Conservation (phyloP, 2,888 invertebrate species). For the Melinopterus prodromus region DNA sequence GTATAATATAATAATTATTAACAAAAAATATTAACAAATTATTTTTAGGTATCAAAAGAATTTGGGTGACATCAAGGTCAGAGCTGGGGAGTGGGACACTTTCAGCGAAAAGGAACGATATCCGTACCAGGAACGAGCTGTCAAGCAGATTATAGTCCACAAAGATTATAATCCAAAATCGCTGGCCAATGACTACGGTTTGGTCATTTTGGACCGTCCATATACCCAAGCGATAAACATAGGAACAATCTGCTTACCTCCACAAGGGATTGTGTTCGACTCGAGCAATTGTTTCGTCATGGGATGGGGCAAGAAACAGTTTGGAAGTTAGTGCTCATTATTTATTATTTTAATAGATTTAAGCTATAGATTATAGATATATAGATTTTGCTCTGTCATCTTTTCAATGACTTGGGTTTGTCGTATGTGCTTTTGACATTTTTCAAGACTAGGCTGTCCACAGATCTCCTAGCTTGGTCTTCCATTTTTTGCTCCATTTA, state of each 20-base stretch:
- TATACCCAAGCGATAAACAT: slow-evolving; percentile 74
- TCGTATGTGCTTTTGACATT: no score
- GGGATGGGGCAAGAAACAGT: slow-evolving; percentile 80
- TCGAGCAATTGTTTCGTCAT: slow-evolving; percentile 70
- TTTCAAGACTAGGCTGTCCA: no score
- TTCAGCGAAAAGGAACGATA: slow-evolving; percentile 74
- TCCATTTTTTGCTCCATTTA: no score
- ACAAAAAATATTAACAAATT: no score
- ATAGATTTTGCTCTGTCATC: no score
- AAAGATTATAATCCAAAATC: slow-evolving; percentile 71
- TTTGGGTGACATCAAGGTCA: slow-evolving; percentile 58
- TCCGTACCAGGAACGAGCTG: slow-evolving; percentile 75
- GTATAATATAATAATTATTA: no score
- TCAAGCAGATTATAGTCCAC: slow-evolving; percentile 67
- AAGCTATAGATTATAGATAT: no score
- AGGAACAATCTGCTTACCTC: slow-evolving; percentile 74
- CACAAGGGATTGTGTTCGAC: slow-evolving; percentile 59
- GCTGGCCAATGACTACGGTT: slow-evolving; percentile 77
- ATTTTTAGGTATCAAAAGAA: slow-evolving; percentile 44
- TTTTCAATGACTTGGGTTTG: no score
- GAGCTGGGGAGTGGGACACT: slow-evolving; percentile 87
- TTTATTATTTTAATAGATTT: neutral
- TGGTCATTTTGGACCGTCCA: slow-evolving; percentile 70
- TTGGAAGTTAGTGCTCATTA: slow-evolving; percentile 60
- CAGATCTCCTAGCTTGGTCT: no score